Evolutionary conservation across 2,113 vertebrate genomes (phyloP).

Genomic region (Scomber scombrus): DNA sequence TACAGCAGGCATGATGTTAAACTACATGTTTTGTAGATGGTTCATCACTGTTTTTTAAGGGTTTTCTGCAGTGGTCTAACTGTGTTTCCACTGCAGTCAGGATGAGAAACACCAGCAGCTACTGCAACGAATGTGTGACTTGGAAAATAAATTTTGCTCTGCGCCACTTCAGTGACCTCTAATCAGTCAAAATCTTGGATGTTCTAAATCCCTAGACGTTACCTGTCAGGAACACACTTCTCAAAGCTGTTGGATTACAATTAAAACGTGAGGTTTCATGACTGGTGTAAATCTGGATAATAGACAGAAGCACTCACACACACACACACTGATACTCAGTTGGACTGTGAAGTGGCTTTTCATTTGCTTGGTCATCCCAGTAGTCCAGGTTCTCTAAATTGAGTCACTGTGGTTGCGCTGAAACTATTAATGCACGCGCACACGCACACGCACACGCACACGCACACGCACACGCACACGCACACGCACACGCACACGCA

Average conservation of each 20-base stretch:
- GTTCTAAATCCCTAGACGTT: not conserved
- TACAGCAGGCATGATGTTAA: not conserved
- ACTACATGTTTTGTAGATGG: not conserved
- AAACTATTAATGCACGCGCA: conserved; percentile 17
- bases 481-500: not conserved
- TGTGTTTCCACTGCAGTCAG: not conserved
- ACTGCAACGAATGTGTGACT: not conserved
- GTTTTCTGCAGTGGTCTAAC: too few relatives aligned
- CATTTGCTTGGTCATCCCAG: not conserved
- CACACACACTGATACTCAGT: not conserved
- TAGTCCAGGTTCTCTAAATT: conserved; percentile 17
- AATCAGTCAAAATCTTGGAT: not conserved
- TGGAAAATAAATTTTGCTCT: not conserved
- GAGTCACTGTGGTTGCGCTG: conserved; percentile 25
- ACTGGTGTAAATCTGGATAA: not conserved
- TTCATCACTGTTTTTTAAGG: not conserved
- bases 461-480: not conserved
- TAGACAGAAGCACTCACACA: not conserved
- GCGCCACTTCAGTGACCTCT: not conserved
- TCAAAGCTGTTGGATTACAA: not conserved
- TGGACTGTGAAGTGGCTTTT: not conserved
- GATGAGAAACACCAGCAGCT: not conserved
- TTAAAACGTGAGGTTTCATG: not conserved
- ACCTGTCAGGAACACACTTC: not conserved
- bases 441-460: not conserved